Evolutionary conservation across 2,888 invertebrate species (phyloP).

Genomic region (Volucella bombylans): DNA sequence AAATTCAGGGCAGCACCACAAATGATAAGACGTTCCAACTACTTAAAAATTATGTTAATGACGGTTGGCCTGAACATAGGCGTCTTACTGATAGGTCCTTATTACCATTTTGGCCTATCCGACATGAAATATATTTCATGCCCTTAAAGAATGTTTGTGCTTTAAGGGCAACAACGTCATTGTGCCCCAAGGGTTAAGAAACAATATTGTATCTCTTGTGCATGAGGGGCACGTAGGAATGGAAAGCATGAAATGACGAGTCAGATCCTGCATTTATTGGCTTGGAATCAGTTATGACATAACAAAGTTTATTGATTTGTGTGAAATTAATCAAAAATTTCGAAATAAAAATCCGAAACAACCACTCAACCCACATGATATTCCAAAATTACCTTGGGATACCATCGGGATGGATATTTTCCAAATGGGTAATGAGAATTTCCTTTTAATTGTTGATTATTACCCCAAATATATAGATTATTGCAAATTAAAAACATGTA

Average conservation of each 20-base stretch:
- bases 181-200: not conserved
- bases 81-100: not conserved
- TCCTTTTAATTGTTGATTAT: slow-evolving; percentile 50
- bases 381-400: slow-evolving; percentile 44
- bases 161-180: slow-evolving; percentile 21
- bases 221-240: slow-evolving; percentile 25
- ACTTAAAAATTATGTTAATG: slow-evolving; percentile 1
- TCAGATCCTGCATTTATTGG: slow-evolving; percentile 7
- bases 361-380: slow-evolving; percentile 43
- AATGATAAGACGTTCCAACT: slow-evolving; percentile 20
- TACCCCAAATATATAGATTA: slow-evolving; percentile 72
- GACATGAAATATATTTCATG: slow-evolving; percentile 24
- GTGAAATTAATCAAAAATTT: slow-evolving; percentile 56
- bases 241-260: slow-evolving; percentile 26
- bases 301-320: slow-evolving; percentile 52
- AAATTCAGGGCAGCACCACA: slow-evolving; percentile 13
- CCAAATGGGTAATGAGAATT: slow-evolving; percentile 49
- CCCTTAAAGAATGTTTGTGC: slow-evolving; percentile 16
- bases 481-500: slow-evolving; percentile 35
- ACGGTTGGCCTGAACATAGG: slow-evolving; percentile 18
- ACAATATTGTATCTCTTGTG: not conserved
- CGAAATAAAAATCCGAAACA: slow-evolving; percentile 45
- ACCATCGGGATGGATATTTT: slow-evolving; percentile 55
- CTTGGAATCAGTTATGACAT: slow-evolving; percentile 27
- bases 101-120: slow-evolving; percentile 14